Evolutionary conservation across 2,113 vertebrate genomes (phyloP).

Genomic region (Scolopax mira): DNA sequence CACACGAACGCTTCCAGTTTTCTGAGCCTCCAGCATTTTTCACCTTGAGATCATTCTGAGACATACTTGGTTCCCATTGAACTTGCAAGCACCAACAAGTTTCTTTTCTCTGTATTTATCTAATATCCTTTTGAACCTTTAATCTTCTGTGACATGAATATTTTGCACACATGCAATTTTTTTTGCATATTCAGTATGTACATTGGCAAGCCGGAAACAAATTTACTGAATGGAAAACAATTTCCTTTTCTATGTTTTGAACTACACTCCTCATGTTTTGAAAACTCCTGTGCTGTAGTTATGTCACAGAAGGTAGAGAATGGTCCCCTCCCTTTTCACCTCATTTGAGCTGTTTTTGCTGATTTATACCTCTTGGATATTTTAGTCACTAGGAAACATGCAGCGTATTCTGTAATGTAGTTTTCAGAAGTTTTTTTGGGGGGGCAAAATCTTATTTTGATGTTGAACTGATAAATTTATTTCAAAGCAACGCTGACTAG

Average conservation of each 20-base stretch:
- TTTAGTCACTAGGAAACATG: not conserved
- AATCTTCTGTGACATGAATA: not conserved
- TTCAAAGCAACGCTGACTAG: not conserved
- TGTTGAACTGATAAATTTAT: not conserved
- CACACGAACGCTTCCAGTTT: not conserved
- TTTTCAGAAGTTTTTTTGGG: not conserved
- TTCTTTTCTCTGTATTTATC: not conserved
- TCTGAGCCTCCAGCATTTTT: not conserved
- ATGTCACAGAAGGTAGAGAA: accelerated
- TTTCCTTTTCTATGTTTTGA: not conserved
- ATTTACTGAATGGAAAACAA: not conserved
- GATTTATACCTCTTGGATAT: not conserved
- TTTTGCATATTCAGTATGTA: not conserved
- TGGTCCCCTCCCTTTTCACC: not conserved
- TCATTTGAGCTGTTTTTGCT: not conserved
- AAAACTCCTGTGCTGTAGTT: not conserved
- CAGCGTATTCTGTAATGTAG: not conserved
- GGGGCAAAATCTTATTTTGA: not conserved
- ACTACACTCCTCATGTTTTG: not conserved
- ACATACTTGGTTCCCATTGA: not conserved
- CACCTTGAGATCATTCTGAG: not conserved
- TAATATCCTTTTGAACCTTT: not conserved
- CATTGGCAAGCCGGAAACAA: not conserved
- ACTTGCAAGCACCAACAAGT: not conserved
- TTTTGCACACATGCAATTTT: not conserved